Conservation (phyloP, 2,888 invertebrate genomes). For the Eupithecia vulgata region DNA sequence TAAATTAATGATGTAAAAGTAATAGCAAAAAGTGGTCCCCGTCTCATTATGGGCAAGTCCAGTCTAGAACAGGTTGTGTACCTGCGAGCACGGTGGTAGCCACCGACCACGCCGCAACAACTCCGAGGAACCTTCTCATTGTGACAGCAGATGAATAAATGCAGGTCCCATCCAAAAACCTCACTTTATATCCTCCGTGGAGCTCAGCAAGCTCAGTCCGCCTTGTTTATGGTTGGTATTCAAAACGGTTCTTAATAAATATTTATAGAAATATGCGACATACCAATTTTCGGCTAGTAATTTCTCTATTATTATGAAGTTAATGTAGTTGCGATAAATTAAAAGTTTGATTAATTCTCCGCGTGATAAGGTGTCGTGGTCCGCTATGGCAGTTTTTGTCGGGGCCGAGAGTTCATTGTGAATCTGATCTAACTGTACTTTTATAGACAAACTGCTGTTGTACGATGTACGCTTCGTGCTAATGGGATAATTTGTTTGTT, state of each 20-base stretch:
- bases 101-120: conserved; percentile 46
- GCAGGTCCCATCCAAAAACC: conserved; percentile 56
- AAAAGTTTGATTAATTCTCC: conserved; percentile 43
- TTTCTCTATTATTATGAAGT: conserved; percentile 63
- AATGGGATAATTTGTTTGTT: conserved; percentile 28
- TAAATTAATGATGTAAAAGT: conserved; percentile 6
- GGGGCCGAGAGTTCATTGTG: conserved; percentile 6
- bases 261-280: conserved; percentile 57
- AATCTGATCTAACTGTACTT: conserved; percentile 45
- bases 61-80: conserved; percentile 44
- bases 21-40: conserved; percentile 8
- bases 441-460: conserved; percentile 20
- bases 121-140: conserved; percentile 56
- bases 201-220: conserved; percentile 57
- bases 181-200: conserved; percentile 67
- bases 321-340: conserved; percentile 45
- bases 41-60: neutral
- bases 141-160: conserved; percentile 60
- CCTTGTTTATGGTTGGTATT: conserved; percentile 52
- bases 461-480: conserved; percentile 29
- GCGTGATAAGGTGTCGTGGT: conserved; percentile 31
- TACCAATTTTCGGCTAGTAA: conserved; percentile 55
- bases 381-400: conserved; percentile 30
- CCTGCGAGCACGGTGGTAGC: conserved; percentile 49
- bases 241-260: conserved; percentile 69